phyloP scores from a whole-genome alignment of 2,888 invertebrate species.

The Amiota mariae region DNA sequence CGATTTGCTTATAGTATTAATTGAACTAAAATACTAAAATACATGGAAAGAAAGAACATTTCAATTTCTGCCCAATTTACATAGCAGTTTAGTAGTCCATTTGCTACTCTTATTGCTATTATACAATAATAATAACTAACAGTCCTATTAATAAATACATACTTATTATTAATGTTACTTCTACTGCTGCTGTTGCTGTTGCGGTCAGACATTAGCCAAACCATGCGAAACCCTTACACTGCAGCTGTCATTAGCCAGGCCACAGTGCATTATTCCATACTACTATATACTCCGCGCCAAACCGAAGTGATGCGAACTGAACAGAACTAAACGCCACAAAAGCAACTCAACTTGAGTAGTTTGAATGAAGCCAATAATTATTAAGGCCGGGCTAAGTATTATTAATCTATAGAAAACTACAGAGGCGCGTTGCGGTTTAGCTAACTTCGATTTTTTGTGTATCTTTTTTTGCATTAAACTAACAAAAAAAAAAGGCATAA shows the following conservation, averaged over 20 bases:
- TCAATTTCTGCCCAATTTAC: slow-evolving; percentile 43
- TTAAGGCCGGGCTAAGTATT: slow-evolving; percentile 42
- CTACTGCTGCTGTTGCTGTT: slow-evolving; percentile 24
- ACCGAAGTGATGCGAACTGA: too few relatives aligned
- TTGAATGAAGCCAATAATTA: slow-evolving; percentile 61
- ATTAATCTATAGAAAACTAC: slow-evolving; percentile 56
- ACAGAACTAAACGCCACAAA: too few relatives aligned
- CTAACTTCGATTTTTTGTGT: slow-evolving; percentile 31
- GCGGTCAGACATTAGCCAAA: slow-evolving; percentile 45
- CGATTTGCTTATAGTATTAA: slow-evolving; percentile 20
- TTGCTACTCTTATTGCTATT: neutral
- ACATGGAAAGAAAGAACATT: slow-evolving; percentile 38
- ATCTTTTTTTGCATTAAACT: slow-evolving; percentile 39
- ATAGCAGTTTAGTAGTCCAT: slow-evolving; percentile 2
- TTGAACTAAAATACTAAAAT: slow-evolving; percentile 9
- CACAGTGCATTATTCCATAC: too few relatives aligned
- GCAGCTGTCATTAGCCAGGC: slow-evolving; percentile 26
- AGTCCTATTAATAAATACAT: neutral
- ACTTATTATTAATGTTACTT: neutral
- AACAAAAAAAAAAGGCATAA: neutral
- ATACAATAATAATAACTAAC: too few relatives aligned
- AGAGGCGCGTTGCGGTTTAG: slow-evolving; percentile 55
- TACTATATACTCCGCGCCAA: too few relatives aligned
- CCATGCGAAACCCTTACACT: slow-evolving; percentile 29
- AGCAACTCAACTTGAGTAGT: too few relatives aligned